A percentile compares a stretch with the other conserved stretches of the same genome.
These are phyloP conservation scores for Helarctos malayanus DNA, from an alignment of 2,797 vertebrate genomes.

Conservation along the genomic window DNA sequence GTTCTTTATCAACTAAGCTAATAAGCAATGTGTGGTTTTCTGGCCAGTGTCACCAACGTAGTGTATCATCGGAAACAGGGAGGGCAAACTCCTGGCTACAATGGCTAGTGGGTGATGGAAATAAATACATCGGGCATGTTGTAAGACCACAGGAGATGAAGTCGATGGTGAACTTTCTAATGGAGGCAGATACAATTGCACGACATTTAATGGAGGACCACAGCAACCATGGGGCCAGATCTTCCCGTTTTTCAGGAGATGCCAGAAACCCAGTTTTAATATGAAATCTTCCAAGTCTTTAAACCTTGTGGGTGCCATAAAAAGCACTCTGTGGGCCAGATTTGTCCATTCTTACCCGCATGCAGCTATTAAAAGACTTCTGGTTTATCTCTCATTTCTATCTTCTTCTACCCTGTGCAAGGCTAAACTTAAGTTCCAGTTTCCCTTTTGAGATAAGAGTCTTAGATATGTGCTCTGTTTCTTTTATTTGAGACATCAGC, in stretches of 20 bases:
- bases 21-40: slow-evolving; percentile 51
- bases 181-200: not conserved
- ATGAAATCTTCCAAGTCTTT: slow-evolving; percentile 30
- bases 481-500: not conserved
- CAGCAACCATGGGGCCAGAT: not conserved
- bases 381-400: not conserved
- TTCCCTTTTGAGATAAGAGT: not conserved
- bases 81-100: not conserved
- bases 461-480: not conserved
- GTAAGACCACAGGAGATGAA: not conserved
- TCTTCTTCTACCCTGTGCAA: not conserved
- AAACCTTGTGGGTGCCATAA: not conserved
- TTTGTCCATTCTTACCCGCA: not conserved
- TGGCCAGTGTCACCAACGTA: not conserved
- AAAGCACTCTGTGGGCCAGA: not conserved
- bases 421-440: not conserved
- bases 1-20: not conserved
- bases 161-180: not conserved
- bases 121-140: not conserved
- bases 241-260: not conserved
- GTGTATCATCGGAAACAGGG: not conserved
- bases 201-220: not conserved
- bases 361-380: not conserved
- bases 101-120: not conserved
- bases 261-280: slow-evolving; percentile 47